Base-by-base conservation (phyloP, 2,888 invertebrate species). In the Scaptomyza flava region DNA sequence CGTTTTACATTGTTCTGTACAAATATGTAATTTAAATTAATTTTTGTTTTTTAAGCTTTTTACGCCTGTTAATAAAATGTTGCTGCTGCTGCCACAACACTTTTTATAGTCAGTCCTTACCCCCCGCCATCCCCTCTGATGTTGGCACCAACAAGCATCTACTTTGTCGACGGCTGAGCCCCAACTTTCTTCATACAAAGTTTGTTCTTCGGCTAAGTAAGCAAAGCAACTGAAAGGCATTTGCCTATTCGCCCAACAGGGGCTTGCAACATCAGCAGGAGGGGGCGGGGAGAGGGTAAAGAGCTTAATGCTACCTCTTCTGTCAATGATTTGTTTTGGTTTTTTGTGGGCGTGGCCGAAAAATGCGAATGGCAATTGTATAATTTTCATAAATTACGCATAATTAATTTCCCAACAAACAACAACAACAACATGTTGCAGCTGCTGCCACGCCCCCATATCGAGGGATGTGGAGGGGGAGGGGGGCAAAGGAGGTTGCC, bases 1-100 rank as follows among this genome's bases (percentile, higher is more conserved):
- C 79, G 68, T 46, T 38, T 67, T 62, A 58, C 73, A 76, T 82
- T 85, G 83, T 82, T 81, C 80, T 85, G 78, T 68, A 68, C 76
- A 82, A 82, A 82, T 82, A 83, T 86, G 82, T 86, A 86, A 86
- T 82, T 82, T 82, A 86, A 82, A 82, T 82, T 86, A 86, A 82
- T 86, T 83, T 86, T 86, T 82, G 83, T 86, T 81, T 82, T 80
- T 82, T 86, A 80, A 80, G 82, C 86, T 73, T 77, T 68, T 75
- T 75, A 75, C 75, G 83, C 83, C 84, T 83, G 80, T 83, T 81
- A 83, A 81, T 82, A 86, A 85, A 82, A 78, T 77, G 79, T 67
- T 71, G 61, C 72, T 59, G 59, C 72, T 59, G 62, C 50, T 68
- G 47, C 41, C 60, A 42, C 33, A 33, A 30, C 59, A 30, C 20